Conservation (phyloP, 2,888 invertebrate species). For the Melieria crassipennis region DNA sequence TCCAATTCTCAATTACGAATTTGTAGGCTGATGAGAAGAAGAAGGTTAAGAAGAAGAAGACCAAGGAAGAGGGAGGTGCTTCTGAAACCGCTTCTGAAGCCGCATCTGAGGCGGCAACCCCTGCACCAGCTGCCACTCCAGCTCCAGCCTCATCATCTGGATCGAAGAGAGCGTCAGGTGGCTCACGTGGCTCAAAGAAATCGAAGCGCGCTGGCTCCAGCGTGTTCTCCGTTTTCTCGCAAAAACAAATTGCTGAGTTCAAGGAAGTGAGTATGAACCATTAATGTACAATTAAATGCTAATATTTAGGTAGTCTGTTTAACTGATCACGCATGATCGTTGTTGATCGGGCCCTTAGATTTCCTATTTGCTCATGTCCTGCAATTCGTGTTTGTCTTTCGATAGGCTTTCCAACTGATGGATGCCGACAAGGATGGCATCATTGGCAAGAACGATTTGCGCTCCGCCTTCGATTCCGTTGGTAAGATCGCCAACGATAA, state of each 20-base stretch:
- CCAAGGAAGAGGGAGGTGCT: slow-evolving; percentile 74
- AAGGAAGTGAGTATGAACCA: slow-evolving; percentile 76
- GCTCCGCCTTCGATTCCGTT: slow-evolving; percentile 91
- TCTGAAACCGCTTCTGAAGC: slow-evolving; percentile 70
- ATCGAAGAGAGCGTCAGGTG: slow-evolving; percentile 84
- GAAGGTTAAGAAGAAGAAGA: slow-evolving; percentile 91
- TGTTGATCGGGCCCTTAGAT: neutral
- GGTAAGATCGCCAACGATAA: slow-evolving; percentile 90
- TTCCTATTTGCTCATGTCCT: neutral
- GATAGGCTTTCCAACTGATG: slow-evolving; percentile 92
- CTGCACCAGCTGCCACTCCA: slow-evolving; percentile 77
- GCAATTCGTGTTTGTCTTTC: slow-evolving; percentile 7
- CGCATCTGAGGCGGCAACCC: slow-evolving; percentile 71
- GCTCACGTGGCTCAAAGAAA: slow-evolving; percentile 70
- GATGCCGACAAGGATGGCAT: slow-evolving; percentile 95
- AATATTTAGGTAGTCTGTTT: neutral
- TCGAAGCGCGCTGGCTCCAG: slow-evolving; percentile 92
- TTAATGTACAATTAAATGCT: neutral
- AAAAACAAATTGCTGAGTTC: slow-evolving; percentile 95
- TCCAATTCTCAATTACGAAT: neutral
- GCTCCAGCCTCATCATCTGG: slow-evolving; percentile 76
- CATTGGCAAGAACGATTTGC: slow-evolving; percentile 88
- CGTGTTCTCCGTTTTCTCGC: slow-evolving; percentile 97
- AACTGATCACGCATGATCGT: neutral
- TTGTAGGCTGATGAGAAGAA: slow-evolving; percentile 90